Base-by-base conservation (phyloP, 2,797 vertebrate genomes). In the Acipenser ruthenus region DNA sequence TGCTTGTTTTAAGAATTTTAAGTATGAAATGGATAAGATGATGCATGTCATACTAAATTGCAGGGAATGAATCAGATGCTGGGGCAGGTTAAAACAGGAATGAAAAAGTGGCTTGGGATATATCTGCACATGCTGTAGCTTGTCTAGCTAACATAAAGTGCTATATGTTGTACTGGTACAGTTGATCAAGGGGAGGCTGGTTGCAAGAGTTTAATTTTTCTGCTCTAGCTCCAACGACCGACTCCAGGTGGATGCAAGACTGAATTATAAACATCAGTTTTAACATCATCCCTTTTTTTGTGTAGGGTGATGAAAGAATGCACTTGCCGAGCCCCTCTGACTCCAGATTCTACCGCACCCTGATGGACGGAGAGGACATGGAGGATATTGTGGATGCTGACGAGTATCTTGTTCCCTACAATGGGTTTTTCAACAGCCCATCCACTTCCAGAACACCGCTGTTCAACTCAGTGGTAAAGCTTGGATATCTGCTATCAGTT, bases 221-320 rank as follows among this genome's bases (percentile, higher is more conserved):
- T 18, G 18, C 18, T 62, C 1, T 66, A 50, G 59, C 9, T 62
- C 9, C 2, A 9, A 6, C 50, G 8, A 56, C 7, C 15, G 1
- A 6, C 58, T n/a, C n/a, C 6, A 50, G n/a, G 11, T 60, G 8
- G 13, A n/a, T 10, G 50, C 49, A 53, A 15, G 56, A 51, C 50
- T 15, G 2, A 65, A 56, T 69, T 48, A 67, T 50, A 18, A 15
- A 58, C 18, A n/a, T 37, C n/a, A 56, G 37, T 15, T 8, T 62
- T 37, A 13, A 6, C 10, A 15, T 37, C 50, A 8, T 49, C 18
- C 1, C 18, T 18, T 49, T 48, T 62, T 59, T 10, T 53, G 71
- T 65, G 1, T 72, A 98, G 96, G 94, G 92, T 1, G 92, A 96
- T 5, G 96, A 99, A 50, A 78, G 91, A 53, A 96, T 99, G 95